phyloP scores from a whole-genome alignment of 1,140 invertebrate genomes.

The Wiebesia pumilae region DNA sequence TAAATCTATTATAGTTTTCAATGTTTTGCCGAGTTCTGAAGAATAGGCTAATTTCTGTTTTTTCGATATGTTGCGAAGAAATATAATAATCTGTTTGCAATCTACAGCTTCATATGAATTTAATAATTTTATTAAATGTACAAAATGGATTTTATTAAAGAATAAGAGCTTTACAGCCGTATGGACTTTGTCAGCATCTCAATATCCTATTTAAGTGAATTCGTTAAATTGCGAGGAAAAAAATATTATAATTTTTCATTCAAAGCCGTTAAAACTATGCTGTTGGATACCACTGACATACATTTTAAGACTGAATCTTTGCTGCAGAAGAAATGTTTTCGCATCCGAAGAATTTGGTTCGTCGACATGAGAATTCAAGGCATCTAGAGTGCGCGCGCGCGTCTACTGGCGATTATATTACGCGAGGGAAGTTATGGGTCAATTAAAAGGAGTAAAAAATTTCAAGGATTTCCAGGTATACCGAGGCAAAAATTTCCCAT shows the following conservation, averaged over 20 bases:
- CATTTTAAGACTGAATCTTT: neutral
- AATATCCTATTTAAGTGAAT: neutral
- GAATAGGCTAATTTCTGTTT: too few relatives aligned
- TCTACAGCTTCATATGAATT: too few relatives aligned
- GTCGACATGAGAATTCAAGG: constrained; percentile 37
- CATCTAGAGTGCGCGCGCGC: constrained; percentile 8
- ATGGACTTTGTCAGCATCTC: too few relatives aligned
- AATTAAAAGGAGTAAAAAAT: constrained; percentile 49
- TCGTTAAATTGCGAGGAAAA: too few relatives aligned
- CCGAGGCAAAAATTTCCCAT: constrained; percentile 48
- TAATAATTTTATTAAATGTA: too few relatives aligned
- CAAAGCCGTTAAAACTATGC: neutral
- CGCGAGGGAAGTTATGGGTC: constrained; percentile 43
- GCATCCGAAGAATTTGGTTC: constrained; percentile 37
- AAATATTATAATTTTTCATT: neutral
- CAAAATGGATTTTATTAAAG: too few relatives aligned
- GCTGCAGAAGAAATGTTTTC: constrained; percentile 26
- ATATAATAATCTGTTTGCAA: too few relatives aligned
- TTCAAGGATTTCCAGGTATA: constrained; percentile 32
- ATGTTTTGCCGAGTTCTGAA: too few relatives aligned
- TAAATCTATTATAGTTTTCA: too few relatives aligned
- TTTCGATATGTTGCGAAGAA: too few relatives aligned
- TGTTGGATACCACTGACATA: constrained; percentile 41
- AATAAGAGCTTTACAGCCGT: too few relatives aligned
- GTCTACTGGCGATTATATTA: constrained; percentile 13